Conservation (phyloP, 2,888 invertebrate genomes). For the Monoplex corrugatus region DNA sequence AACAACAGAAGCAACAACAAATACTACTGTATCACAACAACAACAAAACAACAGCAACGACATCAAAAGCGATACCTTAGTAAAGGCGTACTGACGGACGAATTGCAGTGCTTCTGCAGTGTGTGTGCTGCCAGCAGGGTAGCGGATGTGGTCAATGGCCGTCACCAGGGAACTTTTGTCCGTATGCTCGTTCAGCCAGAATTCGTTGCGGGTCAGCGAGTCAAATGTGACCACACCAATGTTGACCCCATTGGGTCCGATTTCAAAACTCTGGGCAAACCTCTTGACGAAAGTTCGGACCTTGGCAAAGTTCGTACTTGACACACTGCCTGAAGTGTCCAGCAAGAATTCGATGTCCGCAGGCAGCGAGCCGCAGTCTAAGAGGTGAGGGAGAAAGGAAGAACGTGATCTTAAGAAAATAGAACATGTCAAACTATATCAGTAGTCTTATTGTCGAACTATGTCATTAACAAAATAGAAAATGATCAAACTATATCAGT, state of each 20-base stretch:
- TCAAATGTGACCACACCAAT: constrained; percentile 71
- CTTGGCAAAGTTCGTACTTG: constrained; percentile 66
- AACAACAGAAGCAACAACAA: too few relatives aligned
- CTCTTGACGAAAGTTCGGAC: constrained; percentile 66
- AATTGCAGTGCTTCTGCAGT: constrained; percentile 55
- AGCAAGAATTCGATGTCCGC: constrained; percentile 72
- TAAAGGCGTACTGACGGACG: constrained; percentile 53
- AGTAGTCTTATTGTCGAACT: too few relatives aligned
- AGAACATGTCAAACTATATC: too few relatives aligned
- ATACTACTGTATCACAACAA: too few relatives aligned
- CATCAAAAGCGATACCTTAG: too few relatives aligned
- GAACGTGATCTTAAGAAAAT: too few relatives aligned
- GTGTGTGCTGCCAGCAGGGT: constrained; percentile 52
- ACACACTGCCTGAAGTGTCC: constrained; percentile 72
- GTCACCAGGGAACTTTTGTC: constrained; percentile 60
- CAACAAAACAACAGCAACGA: too few relatives aligned
- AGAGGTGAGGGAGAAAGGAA: too few relatives aligned
- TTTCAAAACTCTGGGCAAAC: constrained; percentile 68
- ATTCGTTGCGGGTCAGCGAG: constrained; percentile 64
- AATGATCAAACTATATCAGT: too few relatives aligned
- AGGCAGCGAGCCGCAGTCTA: constrained; percentile 66
- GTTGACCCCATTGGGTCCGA: constrained; percentile 69
- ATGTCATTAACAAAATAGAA: too few relatives aligned
- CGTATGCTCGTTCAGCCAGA: constrained; percentile 66
- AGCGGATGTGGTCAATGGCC: constrained; percentile 56